Evolutionary conservation across 2,888 invertebrate genomes (phyloP).

Genomic region (Tetropium fuscum): DNA sequence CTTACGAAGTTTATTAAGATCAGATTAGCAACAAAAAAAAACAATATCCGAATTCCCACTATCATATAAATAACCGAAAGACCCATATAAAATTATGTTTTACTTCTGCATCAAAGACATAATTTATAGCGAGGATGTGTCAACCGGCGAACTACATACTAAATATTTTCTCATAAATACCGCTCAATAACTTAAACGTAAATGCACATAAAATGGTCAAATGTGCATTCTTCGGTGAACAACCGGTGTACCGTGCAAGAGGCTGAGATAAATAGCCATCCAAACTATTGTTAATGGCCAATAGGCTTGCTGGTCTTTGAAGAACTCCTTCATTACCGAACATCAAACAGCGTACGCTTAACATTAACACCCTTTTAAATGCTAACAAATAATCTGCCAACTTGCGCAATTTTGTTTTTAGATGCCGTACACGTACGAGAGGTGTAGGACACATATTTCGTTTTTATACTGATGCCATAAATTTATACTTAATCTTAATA

Average conservation of each 20-base stretch:
- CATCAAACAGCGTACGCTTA: slow-evolving; percentile 17
- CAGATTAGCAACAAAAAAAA: slow-evolving; percentile 5
- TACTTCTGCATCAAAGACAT: slow-evolving; percentile 26
- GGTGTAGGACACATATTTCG: background rate
- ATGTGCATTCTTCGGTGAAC: slow-evolving; percentile 26
- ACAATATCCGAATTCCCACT: slow-evolving; percentile 5
- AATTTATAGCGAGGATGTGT: slow-evolving; percentile 24
- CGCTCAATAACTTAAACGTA: slow-evolving; percentile 27
- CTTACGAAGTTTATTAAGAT: background rate
- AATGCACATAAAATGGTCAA: slow-evolving; percentile 28
- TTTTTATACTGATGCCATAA: too few species aligned
- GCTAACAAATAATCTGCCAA: slow-evolving; percentile 23
- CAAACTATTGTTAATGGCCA: slow-evolving; percentile 26
- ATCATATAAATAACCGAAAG: slow-evolving; percentile 12
- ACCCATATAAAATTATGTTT: slow-evolving; percentile 15
- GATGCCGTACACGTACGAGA: slow-evolving; percentile 5
- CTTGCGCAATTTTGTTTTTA: slow-evolving; percentile 10
- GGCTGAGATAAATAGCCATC: slow-evolving; percentile 19
- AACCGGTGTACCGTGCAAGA: slow-evolving; percentile 26
- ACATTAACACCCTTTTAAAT: slow-evolving; percentile 24
- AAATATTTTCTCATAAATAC: slow-evolving; percentile 29
- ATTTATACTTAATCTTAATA: too few species aligned
- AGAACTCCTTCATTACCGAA: slow-evolving; percentile 26
- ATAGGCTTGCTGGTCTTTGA: slow-evolving; percentile 15
- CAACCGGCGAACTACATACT: slow-evolving; percentile 17